Evolutionary conservation across 2,797 vertebrate species (phyloP).

Genomic region (Lepilemur ruficaudatus): DNA sequence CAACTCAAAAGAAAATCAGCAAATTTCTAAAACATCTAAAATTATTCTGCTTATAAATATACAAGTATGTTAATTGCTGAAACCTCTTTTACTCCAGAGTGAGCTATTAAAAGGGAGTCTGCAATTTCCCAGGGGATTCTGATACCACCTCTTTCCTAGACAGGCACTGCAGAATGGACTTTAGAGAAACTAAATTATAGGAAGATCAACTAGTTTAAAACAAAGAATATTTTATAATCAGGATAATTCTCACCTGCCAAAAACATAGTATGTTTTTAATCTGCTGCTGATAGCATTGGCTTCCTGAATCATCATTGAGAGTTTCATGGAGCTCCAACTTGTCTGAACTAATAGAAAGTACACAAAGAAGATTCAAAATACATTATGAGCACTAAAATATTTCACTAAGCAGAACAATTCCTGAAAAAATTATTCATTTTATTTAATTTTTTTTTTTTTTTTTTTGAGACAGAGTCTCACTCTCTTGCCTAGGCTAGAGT

Average conservation of each 20-base stretch:
- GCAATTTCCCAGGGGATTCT: neutral
- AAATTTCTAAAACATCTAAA: neutral
- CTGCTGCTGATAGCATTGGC: conserved; percentile 93
- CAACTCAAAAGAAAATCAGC: neutral
- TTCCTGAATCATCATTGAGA: conserved; percentile 97
- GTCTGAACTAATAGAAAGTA: conserved; percentile 82
- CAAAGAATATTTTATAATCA: neutral
- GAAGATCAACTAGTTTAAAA: neutral
- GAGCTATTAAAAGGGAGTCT: neutral
- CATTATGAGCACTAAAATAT: neutral
- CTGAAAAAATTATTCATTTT: neutral
- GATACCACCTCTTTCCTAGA: neutral
- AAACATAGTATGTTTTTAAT: conserved; percentile 89
- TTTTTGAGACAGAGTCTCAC: too few relatives aligned
- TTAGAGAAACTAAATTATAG: neutral
- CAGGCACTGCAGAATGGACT: neutral
- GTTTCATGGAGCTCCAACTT: conserved; percentile 94
- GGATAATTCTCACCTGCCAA: conserved; percentile 88
- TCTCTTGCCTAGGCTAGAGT: too few relatives aligned
- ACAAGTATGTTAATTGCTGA: neutral
- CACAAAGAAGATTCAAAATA: neutral
- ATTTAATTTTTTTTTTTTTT: too few relatives aligned
- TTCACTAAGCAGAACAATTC: neutral
- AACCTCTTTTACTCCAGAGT: neutral
- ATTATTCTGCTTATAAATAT: neutral